A percentile compares a stretch with the other conserved stretches of the same genome.
Conservation (phyloP, 1,140 invertebrate species). For the Homalodisca vitripennis region DNA sequence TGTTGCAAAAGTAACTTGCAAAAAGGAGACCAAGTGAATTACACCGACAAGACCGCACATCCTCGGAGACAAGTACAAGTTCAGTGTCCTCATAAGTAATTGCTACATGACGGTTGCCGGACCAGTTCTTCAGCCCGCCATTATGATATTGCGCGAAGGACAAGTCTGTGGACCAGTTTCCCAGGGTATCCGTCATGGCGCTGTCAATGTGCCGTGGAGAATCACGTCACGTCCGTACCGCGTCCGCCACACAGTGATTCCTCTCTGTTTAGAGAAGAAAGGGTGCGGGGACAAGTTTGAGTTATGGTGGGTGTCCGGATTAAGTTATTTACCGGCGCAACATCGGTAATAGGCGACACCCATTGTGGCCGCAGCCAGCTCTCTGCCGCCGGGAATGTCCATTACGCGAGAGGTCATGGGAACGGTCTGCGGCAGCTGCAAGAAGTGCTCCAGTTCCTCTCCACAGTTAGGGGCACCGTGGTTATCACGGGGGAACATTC, state of each 20-base stretch:
- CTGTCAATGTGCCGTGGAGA: too few species aligned
- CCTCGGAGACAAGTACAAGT: too few species aligned
- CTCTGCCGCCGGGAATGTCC: too few species aligned
- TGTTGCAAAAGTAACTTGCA: too few species aligned
- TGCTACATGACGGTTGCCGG: not conserved
- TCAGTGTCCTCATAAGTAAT: too few species aligned
- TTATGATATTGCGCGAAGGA: not conserved
- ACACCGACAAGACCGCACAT: too few species aligned
- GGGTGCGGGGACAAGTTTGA: not conserved
- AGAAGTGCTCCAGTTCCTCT: too few species aligned
- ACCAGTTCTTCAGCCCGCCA: not conserved
- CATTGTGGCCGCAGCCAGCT: not conserved
- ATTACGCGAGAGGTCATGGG: too few species aligned
- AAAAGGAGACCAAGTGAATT: too few species aligned
- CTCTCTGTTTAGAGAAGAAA: not conserved
- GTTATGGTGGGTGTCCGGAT: not conserved
- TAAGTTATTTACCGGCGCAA: conserved; percentile 15
- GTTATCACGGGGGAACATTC: too few species aligned
- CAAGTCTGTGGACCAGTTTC: not conserved
- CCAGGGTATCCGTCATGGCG: not conserved
- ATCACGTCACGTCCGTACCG: not conserved
- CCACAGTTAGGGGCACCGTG: too few species aligned
- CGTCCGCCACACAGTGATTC: not conserved
- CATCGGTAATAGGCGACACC: conserved; percentile 2
- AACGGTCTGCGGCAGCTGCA: too few species aligned